Evolutionary conservation across 2,113 vertebrate species (phyloP).

Genomic region (Phaetusa simplex): DNA sequence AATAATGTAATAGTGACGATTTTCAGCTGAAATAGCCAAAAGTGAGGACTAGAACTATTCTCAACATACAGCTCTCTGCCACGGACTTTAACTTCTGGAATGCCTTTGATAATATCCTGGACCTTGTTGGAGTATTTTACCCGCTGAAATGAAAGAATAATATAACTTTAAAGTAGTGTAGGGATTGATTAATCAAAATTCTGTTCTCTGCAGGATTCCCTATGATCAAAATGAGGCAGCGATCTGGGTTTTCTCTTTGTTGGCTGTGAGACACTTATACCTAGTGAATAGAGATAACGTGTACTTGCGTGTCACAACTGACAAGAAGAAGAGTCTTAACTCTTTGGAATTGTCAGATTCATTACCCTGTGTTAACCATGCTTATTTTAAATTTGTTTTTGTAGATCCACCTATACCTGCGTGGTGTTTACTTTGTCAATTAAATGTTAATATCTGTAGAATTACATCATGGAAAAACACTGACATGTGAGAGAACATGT

Average conservation of each 20-base stretch:
- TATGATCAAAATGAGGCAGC: neutral
- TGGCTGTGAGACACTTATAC: neutral
- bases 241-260: neutral
- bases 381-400: neutral
- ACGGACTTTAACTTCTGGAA: neutral
- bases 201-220: neutral
- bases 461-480: neutral
- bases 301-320: neutral
- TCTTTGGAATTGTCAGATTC: neutral
- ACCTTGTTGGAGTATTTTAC: neutral
- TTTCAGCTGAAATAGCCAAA: neutral
- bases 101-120: neutral
- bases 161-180: neutral
- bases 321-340: neutral
- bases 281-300: neutral
- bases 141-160: neutral
- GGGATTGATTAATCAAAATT: neutral
- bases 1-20: neutral
- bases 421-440: conserved; percentile 45
- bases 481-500: neutral
- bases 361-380: neutral
- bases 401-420: neutral
- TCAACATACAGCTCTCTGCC: neutral
- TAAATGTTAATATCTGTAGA: conserved; percentile 24
- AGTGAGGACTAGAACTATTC: neutral